Conservation (phyloP, 1,140 invertebrate genomes). For the Nixonia krombeini region DNA sequence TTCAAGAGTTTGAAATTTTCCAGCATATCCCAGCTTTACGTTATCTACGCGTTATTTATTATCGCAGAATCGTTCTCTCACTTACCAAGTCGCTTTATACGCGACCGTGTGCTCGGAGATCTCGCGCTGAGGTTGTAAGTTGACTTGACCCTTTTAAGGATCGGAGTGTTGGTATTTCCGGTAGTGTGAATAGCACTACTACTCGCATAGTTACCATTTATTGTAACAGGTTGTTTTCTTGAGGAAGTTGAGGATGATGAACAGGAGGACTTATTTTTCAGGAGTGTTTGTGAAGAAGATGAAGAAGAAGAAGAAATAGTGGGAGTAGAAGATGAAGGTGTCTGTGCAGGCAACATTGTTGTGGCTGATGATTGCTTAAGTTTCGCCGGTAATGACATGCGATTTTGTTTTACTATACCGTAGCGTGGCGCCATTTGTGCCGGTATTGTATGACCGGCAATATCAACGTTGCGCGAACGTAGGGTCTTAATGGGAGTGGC, state of each 20-base stretch:
- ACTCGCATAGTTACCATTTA: slow-evolving; percentile 33
- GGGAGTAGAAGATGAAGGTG: too few species aligned
- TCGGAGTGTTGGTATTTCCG: background rate
- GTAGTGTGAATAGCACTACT: slow-evolving; percentile 13
- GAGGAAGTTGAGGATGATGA: slow-evolving; percentile 24
- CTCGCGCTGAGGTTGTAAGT: slow-evolving; percentile 58
- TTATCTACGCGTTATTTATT: background rate
- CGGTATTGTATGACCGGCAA: slow-evolving; percentile 62
- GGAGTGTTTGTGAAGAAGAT: background rate
- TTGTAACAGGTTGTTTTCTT: slow-evolving; percentile 41
- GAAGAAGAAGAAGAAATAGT: background rate
- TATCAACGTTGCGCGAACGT: slow-evolving; percentile 67
- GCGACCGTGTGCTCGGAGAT: slow-evolving; percentile 62
- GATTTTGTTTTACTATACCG: slow-evolving; percentile 59
- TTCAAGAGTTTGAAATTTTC: too few species aligned
- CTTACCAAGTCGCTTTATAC: slow-evolving; percentile 67
- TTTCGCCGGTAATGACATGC: slow-evolving; percentile 54
- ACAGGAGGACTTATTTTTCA: slow-evolving; percentile 26
- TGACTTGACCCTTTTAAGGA: slow-evolving; percentile 61
- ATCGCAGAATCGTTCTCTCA: slow-evolving; percentile 39
- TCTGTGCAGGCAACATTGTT: too few species aligned
- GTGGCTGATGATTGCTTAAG: slow-evolving; percentile 43
- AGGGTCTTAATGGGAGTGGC: slow-evolving; percentile 66
- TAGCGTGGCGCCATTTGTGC: slow-evolving; percentile 64
- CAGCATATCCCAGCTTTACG: too few species aligned